phyloP scores from a whole-genome alignment of 2,888 invertebrate species.

The Hypomecis punctinalis region DNA sequence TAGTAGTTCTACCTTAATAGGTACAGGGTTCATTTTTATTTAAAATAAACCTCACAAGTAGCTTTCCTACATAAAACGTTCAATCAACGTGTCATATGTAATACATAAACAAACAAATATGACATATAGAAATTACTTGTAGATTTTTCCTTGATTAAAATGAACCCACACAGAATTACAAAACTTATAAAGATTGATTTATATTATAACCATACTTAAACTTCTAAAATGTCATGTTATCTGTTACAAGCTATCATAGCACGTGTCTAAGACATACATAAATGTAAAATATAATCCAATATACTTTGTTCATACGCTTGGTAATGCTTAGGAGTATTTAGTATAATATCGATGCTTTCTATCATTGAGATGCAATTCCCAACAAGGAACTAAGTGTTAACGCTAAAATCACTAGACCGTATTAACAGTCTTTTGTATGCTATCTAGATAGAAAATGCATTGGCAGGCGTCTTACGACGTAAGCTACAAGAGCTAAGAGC shows the following conservation, averaged over 20 bases:
- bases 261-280: constrained; percentile 28
- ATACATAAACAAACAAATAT: too few relatives aligned
- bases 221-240: constrained; percentile 26
- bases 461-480: neutral
- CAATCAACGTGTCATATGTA: too few relatives aligned
- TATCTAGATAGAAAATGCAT: neutral
- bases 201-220: constrained; percentile 15
- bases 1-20: constrained; percentile 27
- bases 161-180: constrained; percentile 3
- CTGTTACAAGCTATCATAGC: constrained; percentile 28
- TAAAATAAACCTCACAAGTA: too few relatives aligned
- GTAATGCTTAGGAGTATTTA: constrained; percentile 27
- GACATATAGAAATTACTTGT: too few relatives aligned
- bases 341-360: constrained; percentile 27
- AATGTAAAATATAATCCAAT: constrained; percentile 16
- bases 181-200: constrained; percentile 8
- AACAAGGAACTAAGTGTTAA: constrained; percentile 14
- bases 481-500: too few relatives aligned
- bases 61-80: too few relatives aligned
- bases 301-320: constrained; percentile 11
- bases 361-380: constrained; percentile 20
- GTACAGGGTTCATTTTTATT: neutral
- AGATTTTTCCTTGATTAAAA: too few relatives aligned
- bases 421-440: constrained; percentile 11
- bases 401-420: constrained; percentile 11